Base-by-base conservation (phyloP, 2,113 vertebrate genomes). In the Dasypus novemcinctus region DNA sequence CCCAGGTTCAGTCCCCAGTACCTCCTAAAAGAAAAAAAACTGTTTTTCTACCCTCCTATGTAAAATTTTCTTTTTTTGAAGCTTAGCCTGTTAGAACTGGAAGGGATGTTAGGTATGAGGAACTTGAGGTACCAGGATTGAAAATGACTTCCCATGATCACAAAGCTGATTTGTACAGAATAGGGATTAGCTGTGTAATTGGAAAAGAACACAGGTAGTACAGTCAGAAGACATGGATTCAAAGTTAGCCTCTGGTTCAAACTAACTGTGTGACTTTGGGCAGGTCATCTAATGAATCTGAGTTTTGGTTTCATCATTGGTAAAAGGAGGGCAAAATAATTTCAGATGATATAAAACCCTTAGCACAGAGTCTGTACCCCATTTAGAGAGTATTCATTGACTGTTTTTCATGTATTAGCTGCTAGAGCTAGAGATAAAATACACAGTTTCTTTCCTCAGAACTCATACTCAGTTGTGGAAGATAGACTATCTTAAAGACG, bases 61-160 rank as follows among this genome's bases (percentile, higher is more conserved):
- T 66, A 81, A 82, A 69, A 86, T 38, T n/a, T 31, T 68, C 61
- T 85, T 49, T 63, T 81, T 38, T 29, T 61, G 66, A 84, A 90
- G n/a, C 31, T 92, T 31, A 4, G 25, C 20, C 52, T 91, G 0
- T 83, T 71, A 84, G 8, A 52, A 78, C 71, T 92, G 38, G 33
- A 85, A 75, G 29, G 54, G 0, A n/a, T 66, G 69, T 69, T 74
- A 87, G 64, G 59, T 54, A 33, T 71, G 78, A 95, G 74, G 61
- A 97, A 85, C 31, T 89, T 81, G 61, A 72, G 74, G 31, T 90
- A 94, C 20, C 36, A 31, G 27, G 43, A 85, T 36, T 80, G 68
- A 94, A 76, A 68, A 41, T 79, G 54, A 83, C 25, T 86, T 94
- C 38, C 43, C 80, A 49, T 54, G 68, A 64, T 90, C 91, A 78